Base-by-base conservation (phyloP, 1,140 invertebrate genomes). In the Pseudobourletiella spinata region DNA sequence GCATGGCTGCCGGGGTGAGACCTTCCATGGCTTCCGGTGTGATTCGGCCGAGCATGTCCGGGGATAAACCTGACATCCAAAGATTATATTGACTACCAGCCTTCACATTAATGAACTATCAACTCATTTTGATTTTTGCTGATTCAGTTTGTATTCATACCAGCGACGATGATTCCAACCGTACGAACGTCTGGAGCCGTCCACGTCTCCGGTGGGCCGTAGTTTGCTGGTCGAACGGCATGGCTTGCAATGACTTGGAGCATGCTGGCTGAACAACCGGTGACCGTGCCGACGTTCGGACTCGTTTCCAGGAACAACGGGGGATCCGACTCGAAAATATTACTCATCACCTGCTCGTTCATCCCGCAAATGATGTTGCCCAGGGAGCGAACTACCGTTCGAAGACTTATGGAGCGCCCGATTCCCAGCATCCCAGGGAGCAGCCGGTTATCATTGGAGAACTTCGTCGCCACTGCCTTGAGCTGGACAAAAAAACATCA, bases 301-400 rank as follows among this genome's bases (percentile, higher is more conserved):
- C 68, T 65, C 8, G 44, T 52, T 35, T 70, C 68, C 16, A 67
- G 24, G 28, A 65, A 65, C 2, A 70, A 32, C 6, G 65, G 35
- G 11, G 65, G 29, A 52, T 64, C 62, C 16, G 60, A 39, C 29
- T 65, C 63, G 46, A 67, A 70, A 25, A 70, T 61, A 26, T 48
- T 65, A 18, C 55, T 61, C 4, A 70, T 35, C 18, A 66, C 54
- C 25, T 59, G 51, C 14, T 67, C 57, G 3, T 18, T 55, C 11
- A 67, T 35, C 15, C 63, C 65, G 43, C 68, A 70, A 20, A 70
- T 25, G 20, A 70, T 59, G 43, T 70, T 70, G 25, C 63, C 56
- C 25, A 65, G 24, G 1, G 68, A 66, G 25, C 32, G 52, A 15
- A 67, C 57, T 3, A 46, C 57, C n/a, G 63, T 59, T 4, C 65